Evolutionary conservation across 2,113 vertebrate species (phyloP).

Genomic region (Xiphophorus couchianus): DNA sequence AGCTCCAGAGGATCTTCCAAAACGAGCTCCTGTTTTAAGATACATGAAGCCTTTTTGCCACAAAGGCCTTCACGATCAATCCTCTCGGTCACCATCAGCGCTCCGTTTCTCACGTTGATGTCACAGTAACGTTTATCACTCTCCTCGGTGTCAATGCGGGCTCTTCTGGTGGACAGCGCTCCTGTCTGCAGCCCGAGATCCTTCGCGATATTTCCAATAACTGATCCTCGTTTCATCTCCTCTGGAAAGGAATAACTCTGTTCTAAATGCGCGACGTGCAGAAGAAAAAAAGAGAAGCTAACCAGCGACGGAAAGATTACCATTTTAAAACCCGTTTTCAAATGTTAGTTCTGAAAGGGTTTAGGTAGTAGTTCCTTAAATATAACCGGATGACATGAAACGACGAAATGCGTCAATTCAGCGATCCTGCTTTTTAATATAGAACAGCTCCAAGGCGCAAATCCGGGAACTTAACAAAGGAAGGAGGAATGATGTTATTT

Average conservation of each 20-base stretch:
- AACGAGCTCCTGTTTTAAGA: constrained; percentile 77
- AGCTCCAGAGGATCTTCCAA: constrained; percentile 64
- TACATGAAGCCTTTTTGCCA: constrained; percentile 61
- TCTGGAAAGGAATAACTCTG: constrained; percentile 75
- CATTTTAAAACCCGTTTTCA: too few relatives aligned
- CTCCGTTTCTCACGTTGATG: constrained; percentile 73
- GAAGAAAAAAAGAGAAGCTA: not conserved
- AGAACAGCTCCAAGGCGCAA: too few relatives aligned
- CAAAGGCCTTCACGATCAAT: constrained; percentile 83
- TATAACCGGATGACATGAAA: too few relatives aligned
- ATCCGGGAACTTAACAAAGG: too few relatives aligned
- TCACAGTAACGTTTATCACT: constrained; percentile 65
- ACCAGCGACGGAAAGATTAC: too few relatives aligned
- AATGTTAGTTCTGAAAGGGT: too few relatives aligned
- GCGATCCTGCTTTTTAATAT: too few relatives aligned
- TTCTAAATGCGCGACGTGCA: constrained; percentile 14
- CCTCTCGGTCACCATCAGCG: constrained; percentile 73
- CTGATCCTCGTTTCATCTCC: constrained; percentile 75
- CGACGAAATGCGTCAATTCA: too few relatives aligned
- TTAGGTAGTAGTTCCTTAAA: too few relatives aligned
- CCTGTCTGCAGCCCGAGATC: constrained; percentile 80
- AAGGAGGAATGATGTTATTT: too few relatives aligned
- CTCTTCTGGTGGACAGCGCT: constrained; percentile 76
- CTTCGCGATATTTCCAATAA: constrained; percentile 81
- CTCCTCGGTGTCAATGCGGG: constrained; percentile 78